phyloP scores from a whole-genome alignment of 2,113 vertebrate genomes.

The Orycteropus afer region DNA sequence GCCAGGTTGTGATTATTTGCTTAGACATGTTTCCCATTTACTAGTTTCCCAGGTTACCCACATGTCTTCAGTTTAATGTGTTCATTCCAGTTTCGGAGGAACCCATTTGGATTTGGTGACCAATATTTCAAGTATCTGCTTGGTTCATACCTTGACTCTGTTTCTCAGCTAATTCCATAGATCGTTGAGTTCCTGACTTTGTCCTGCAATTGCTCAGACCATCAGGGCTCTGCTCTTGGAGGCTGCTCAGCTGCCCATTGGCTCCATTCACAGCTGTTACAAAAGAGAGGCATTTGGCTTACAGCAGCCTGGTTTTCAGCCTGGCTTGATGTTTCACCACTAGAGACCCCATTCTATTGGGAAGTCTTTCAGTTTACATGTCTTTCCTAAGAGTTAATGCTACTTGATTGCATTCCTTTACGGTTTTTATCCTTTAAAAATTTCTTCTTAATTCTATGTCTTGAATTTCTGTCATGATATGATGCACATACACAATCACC shows the following conservation, averaged over 20 bases:
- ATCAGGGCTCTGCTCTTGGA: neutral
- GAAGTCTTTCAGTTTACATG: neutral
- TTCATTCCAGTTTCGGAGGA: neutral
- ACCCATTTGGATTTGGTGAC: neutral
- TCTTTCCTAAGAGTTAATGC: slow-evolving; percentile 22
- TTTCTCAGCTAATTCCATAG: neutral
- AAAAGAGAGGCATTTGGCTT: neutral
- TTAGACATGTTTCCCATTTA: neutral
- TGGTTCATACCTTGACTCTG: neutral
- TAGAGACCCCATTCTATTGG: neutral
- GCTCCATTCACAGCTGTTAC: neutral
- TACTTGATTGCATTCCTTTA: neutral
- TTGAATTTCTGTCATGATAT: neutral
- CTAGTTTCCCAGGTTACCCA: neutral
- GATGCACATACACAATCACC: neutral
- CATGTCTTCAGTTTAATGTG: neutral
- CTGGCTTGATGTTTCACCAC: neutral
- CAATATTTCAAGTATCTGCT: neutral
- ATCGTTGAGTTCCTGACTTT: neutral
- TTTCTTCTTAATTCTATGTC: neutral
- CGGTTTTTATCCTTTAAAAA: neutral
- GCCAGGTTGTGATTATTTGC: neutral
- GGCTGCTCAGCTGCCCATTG: neutral
- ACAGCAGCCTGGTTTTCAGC: neutral
- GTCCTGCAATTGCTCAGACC: neutral